Base-by-base conservation (phyloP, 2,797 vertebrate species). In the Cossypha niveicapilla region DNA sequence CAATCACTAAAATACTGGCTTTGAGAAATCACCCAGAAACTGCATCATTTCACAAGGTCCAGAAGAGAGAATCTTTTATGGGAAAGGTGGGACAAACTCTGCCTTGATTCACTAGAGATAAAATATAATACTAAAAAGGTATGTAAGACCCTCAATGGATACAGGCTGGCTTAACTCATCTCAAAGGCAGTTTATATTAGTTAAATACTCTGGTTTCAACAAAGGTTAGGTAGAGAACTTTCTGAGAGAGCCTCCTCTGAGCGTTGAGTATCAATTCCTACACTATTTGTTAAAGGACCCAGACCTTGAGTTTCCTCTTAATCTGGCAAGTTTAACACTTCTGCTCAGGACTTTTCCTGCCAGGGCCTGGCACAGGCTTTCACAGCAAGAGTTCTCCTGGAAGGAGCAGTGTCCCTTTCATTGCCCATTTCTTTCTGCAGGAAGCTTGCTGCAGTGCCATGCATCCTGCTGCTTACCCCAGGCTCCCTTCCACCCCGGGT, bases 371-470 rank as follows among this genome's bases (percentile, higher is more conserved):
- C 4, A 19, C 17, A 68, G 23, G 28, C 48, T 87, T 72, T 61
- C 28, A 32, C 1, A 2, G 9, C 1, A 4, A 39, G 63, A 66
- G 42, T 1, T 80, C 19, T 18, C 10, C 61, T 34, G 61, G 57
- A 56, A 68, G 70, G 6, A 23, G 18, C 32, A 18, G 25, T 32
- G 47, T 44, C 4, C 1, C 1, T 39, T 39, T 35, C 41, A 0
- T 1, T n/a, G 30, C 25, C 62, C 28, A 1, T n/a, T 74, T 54
- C 39, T 68, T 51, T 5, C 45, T 47, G 45, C 23, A 47, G 23
- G 45, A 13, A 47, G 7, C 45, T 35, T 13, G 22, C 44, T 42
- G n/a, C 2, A 1, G 34, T 44, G 39, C 30, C 47, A 0, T 0
- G 4, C 9, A 24, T 21, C 25, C 8, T 44, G 12, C 45, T 34